A percentile compares a stretch with the other conserved stretches of the same genome.
These are phyloP conservation scores for Lanius ludovicianus DNA, from an alignment of 2,113 vertebrate genomes.

Conservation along the genomic window DNA sequence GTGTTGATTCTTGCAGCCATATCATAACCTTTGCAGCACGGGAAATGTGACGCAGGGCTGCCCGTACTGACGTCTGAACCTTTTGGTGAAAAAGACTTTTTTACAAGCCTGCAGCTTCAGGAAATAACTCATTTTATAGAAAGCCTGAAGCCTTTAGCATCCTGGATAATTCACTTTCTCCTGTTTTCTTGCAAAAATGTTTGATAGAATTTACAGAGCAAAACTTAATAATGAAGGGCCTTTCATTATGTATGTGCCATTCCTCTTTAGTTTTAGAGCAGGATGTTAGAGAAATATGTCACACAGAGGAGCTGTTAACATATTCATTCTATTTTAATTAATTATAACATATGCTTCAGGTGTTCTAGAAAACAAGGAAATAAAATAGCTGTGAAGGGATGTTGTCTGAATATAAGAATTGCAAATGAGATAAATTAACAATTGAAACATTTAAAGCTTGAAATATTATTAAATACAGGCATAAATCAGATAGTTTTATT, in stretches of 20 bases:
- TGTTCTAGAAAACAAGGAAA: conserved; percentile 29
- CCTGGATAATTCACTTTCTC: neutral
- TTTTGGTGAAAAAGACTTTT: neutral
- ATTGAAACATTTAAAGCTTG: neutral
- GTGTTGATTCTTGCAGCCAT: conserved; percentile 7
- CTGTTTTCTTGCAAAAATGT: conserved; percentile 14
- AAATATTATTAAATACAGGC: neutral
- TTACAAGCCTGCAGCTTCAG: neutral
- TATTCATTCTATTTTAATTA: conserved; percentile 66
- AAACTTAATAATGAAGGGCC: conserved; percentile 14
- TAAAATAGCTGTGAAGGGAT: neutral
- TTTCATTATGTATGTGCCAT: conserved; percentile 6
- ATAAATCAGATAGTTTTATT: neutral
- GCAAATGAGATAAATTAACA: neutral
- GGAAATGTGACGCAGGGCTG: neutral
- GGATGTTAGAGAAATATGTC: conserved; percentile 41
- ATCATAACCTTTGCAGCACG: neutral
- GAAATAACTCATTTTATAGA: neutral
- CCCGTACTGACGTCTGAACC: neutral
- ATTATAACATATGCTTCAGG: conserved; percentile 47
- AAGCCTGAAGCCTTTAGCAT: neutral
- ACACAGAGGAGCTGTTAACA: conserved; percentile 58
- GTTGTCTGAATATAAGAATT: neutral
- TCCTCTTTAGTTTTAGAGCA: conserved; percentile 42
- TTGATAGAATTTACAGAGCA: conserved; percentile 13